Conservation (phyloP, 1,140 invertebrate species). For the Zaprionus tsacasi region DNA sequence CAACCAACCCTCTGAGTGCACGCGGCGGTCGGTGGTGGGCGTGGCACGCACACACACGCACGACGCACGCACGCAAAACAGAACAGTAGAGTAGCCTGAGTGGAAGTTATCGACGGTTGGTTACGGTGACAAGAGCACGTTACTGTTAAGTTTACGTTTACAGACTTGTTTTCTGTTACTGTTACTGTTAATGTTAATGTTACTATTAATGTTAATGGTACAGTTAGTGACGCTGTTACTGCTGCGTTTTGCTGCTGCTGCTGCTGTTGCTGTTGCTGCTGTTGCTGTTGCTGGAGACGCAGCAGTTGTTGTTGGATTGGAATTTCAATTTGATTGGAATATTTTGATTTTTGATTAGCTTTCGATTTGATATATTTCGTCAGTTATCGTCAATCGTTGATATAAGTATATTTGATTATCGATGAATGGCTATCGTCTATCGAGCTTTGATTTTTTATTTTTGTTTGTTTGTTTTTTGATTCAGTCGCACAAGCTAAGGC, state of each 20-base stretch:
- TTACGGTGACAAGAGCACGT: slow-evolving; percentile 11
- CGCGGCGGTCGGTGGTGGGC: slow-evolving; percentile 71
- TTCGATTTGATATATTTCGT: slow-evolving; percentile 48
- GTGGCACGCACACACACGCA: slow-evolving; percentile 79
- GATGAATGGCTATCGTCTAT: slow-evolving; percentile 22
- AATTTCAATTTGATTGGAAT: slow-evolving; percentile 8
- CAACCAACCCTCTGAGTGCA: slow-evolving; percentile 55
- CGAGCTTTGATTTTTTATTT: slow-evolving; percentile 46
- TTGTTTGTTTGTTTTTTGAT: slow-evolving; percentile 36
- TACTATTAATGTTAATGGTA: not conserved
- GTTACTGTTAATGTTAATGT: not conserved
- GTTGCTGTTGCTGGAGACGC: slow-evolving; percentile 1
- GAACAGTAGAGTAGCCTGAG: slow-evolving; percentile 32
- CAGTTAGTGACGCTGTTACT: slow-evolving; percentile 3
- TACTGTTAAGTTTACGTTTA: slow-evolving; percentile 1
- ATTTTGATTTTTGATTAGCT: slow-evolving; percentile 7
- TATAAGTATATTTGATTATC: slow-evolving; percentile 31
- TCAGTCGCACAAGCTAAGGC: slow-evolving; percentile 79
- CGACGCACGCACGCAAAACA: slow-evolving; percentile 54
- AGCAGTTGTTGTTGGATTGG: slow-evolving; percentile 5
- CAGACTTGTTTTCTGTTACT: slow-evolving; percentile 4
- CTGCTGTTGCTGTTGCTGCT: slow-evolving; percentile 1
- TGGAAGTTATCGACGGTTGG: slow-evolving; percentile 12
- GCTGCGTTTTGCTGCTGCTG: slow-evolving; percentile 11
- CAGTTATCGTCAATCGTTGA: slow-evolving; percentile 35